Evolutionary conservation across 2,888 invertebrate species (phyloP), one percentile per base, ranked within the genome.

Genomic region (Drosophila macrothrix): DNA sequence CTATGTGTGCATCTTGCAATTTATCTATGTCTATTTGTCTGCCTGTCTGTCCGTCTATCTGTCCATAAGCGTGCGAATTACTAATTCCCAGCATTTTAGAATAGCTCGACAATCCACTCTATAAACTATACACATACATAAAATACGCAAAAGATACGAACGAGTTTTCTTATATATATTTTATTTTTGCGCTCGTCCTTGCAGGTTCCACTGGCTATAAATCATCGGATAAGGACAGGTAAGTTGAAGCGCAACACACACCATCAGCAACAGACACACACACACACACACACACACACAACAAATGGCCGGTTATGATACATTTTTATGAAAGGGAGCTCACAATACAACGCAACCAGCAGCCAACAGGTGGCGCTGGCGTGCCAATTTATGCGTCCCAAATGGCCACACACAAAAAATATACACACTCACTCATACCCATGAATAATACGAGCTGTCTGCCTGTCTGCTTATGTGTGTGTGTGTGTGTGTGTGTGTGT

Each of bases 211-310:
- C 96, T 84, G 96, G 96, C 93, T 97, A 96, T 94, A 96, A 96
- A 94, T 96, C 96, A 93, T 95, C 96, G 91, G 96, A 97, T 93
- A 95, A 97, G 94, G 96, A 97, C 94, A 96, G 96, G 97, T 97
- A 94, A 96, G 95, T 90, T 84, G 79, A 83, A 73, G 77, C 83
- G 78, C 64, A 81, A 72, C 73, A 83, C 68, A 72, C 72, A 73
- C 65, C 72, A 53, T 59, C 46, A 60, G 50, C 39, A 49, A n/a
- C 59, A 66, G 62, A 39, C 67, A 54, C 39, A 52, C 41, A 28
- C 28, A 22, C 59, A 12, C 63, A 22, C 59, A 12, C 63, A 39
- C 16, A 25, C 67, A 46, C 46, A 73, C 37, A 50, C 29, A 71
- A 73, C 81, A 84, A 85, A 86, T 80, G 71, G 60, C 67, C 79